Conservation (phyloP, 2,797 vertebrate genomes). For the Periophthalmus magnuspinnatus region DNA sequence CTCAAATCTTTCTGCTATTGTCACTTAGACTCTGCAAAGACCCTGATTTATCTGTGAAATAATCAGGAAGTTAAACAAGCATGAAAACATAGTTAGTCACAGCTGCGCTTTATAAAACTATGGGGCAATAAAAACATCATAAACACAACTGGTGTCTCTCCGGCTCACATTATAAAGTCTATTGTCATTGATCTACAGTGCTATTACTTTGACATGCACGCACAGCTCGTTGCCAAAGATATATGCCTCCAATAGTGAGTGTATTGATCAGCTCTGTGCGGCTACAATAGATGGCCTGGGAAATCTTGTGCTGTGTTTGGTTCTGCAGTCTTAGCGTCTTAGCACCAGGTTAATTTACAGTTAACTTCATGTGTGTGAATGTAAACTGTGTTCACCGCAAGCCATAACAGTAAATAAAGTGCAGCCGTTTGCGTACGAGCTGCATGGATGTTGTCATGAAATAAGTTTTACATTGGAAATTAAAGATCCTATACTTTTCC, state of each 20-base stretch:
- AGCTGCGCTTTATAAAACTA: slow-evolving; percentile 12
- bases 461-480: background rate
- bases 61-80: slow-evolving; percentile 17
- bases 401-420: slow-evolving; percentile 54
- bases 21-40: slow-evolving; percentile 1
- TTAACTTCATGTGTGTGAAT: slow-evolving; percentile 36
- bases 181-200: slow-evolving; percentile 40
- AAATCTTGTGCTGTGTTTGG: slow-evolving; percentile 31
- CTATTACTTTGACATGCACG: slow-evolving; percentile 29
- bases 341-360: slow-evolving; percentile 35
- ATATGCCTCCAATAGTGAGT: slow-evolving; percentile 58
- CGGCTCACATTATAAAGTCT: slow-evolving; percentile 6
- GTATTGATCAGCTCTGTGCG: slow-evolving; percentile 58
- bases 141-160: slow-evolving; percentile 4
- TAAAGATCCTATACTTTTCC: background rate
- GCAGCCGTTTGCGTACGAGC: slow-evolving; percentile 24
- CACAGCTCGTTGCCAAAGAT: slow-evolving; percentile 58
- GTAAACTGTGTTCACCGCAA: slow-evolving; percentile 35
- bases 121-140: slow-evolving; percentile 6
- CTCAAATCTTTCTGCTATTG: background rate
- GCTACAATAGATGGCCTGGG: slow-evolving; percentile 53
- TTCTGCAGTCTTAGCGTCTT: slow-evolving; percentile 14
- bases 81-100: slow-evolving; percentile 14
- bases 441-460: background rate
- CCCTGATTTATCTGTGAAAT: slow-evolving; percentile 11